phyloP scores from a whole-genome alignment of 2,888 invertebrate genomes.

The Seira sanloemensis region DNA sequence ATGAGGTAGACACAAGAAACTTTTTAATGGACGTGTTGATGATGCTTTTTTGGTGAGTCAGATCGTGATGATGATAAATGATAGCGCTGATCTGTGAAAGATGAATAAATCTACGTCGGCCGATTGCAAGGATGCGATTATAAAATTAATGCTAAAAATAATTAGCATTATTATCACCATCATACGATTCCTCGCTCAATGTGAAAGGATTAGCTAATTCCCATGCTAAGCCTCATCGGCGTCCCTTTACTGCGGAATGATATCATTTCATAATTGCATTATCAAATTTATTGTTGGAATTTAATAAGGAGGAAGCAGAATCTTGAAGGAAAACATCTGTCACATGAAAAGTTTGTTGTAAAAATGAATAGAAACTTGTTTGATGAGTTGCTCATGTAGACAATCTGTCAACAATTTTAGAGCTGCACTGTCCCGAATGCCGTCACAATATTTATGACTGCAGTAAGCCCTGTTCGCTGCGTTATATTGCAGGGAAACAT shows the following conservation, averaged over 20 bases:
- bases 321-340: constrained; percentile 5
- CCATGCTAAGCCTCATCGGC: neutral
- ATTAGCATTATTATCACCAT: constrained; percentile 27
- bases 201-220: neutral
- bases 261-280: neutral
- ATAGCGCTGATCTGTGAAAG: constrained; percentile 13
- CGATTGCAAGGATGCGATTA: constrained; percentile 23
- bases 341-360: neutral
- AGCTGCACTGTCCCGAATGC: neutral
- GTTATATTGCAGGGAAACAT: neutral
- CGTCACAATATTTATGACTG: neutral
- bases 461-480: neutral
- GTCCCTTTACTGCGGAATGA: neutral
- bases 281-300: neutral
- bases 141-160: constrained; percentile 49
- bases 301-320: neutral
- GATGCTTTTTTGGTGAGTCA: too few relatives aligned
- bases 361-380: constrained; percentile 1
- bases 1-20: constrained; percentile 16
- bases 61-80: constrained; percentile 23
- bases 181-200: neutral
- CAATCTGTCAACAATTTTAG: neutral
- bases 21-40: too few relatives aligned
- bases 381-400: constrained; percentile 14
- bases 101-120: neutral